Base-by-base conservation (phyloP, 2,888 invertebrate species). In the Coleophora deauratella region DNA sequence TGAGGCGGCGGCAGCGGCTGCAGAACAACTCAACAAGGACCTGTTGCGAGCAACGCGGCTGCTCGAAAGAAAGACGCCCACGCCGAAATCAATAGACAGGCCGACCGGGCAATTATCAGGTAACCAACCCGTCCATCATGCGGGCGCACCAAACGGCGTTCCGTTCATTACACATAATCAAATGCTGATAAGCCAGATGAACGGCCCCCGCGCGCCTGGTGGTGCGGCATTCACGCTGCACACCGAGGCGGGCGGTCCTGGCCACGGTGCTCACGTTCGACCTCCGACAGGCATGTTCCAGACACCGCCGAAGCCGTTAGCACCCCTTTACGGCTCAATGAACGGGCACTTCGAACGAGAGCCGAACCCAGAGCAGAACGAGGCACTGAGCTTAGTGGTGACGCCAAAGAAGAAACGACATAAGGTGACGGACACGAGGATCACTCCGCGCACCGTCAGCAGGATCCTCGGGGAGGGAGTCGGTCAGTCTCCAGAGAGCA, bases 331-430 rank as follows among this genome's bases (percentile, higher is more conserved):
- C 78, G 88, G 88, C 49, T 84, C 88, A 46, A 89, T 90, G 87
- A 87, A 88, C 56, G 88, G 88, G 12, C 81, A 88, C 89, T 79
- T 86, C 88, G 66, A 91, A 86, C 87, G 90, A 54, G 88, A 92
- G 84, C 72, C 88, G 59, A 91, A 92, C 66, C 91, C 94, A 33
- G 96, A 96, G 72, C 96, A 96, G 74, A 95, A 95, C 74, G 97
- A 97, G 73, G 97, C 98, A 3, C 90, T 98, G 43, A 96, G 97
- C 70, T 88, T 98, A 59, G 97, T 98, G 44, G 96, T 98, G 55
- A 94, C 95, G 36, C 95, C 96, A 2, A 97, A 97, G 84, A 98
- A 97, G 88, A 98, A 97, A 85, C 89, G 98, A 42, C 97, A 98
- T 70, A 98, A 98, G 93, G 95, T 97, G 62, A 98, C 98, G 31